Base-by-base conservation (phyloP, 2,888 invertebrate genomes). In the Spisula subtruncata region DNA sequence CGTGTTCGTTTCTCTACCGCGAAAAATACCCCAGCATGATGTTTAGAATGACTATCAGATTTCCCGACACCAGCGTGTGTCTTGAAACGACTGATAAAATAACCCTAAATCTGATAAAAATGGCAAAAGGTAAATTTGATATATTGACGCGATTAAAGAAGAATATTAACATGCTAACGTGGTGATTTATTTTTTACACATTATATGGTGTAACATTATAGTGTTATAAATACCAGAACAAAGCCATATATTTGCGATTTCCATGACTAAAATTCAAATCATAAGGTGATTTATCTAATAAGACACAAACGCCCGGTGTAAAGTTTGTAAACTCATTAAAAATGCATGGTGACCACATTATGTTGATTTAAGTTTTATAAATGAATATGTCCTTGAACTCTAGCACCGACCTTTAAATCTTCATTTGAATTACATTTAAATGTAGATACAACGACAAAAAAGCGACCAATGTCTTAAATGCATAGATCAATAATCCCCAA, bases 11-110 rank as follows among this genome's bases (percentile, higher is more conserved):
- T 75, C 75, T 75, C 35, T 16, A 75, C 75, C 29, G 35, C 18
- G 35, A 75, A 75, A 75, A 35, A 12, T 16, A 75, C 5, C 75
- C 1, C 75, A 29, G 32, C 32, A 18, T 75, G 75, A 75, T 32
- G 12, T 75, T 32, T 32, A 75, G 18, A 29, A 14, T 75, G 2
- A 14, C 75, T 29, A 75, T 75, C 75, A 75, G 18, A 75, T 75
- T 75, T 75, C 32, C 35, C 35, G 14, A 18, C 75, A 35, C 75
- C 32, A 32, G 35, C 75, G 75, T 75, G 75, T 18, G 75, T 75
- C 35, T 75, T 75, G 75, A 35, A 75, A 75, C n/a, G 25, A 75
- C 32, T 16, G 75, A 75, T 75, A 35, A 75, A 75, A 75, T 75
- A 75, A 35, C 29, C 32, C 12, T 14, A 32, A 75, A 32, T 75